Percentiles rank a stretch among this genome's conserved stretches.
Conservation (phyloP, 2,888 invertebrate genomes). For the Drosophila pegasa region DNA sequence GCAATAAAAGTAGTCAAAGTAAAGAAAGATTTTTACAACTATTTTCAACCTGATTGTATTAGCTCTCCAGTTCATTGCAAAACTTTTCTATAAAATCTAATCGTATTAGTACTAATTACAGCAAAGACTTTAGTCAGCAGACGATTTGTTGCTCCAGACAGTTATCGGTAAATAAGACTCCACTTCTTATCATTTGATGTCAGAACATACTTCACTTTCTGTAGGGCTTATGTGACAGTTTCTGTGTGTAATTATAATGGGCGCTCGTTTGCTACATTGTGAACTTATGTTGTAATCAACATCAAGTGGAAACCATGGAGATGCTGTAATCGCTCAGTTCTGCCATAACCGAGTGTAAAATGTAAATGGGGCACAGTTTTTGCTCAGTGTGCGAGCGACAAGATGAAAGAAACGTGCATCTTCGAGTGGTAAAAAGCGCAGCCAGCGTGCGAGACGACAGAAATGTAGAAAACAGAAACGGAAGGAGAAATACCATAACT, state of each 20-base stretch:
- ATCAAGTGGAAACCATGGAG: conserved; percentile 12
- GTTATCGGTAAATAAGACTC: neutral
- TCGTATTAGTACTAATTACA: neutral
- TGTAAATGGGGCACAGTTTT: conserved; percentile 65
- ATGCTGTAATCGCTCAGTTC: neutral
- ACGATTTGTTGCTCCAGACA: neutral
- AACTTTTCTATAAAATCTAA: too few relatives aligned
- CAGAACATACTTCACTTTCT: conserved; percentile 39
- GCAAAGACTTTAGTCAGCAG: neutral
- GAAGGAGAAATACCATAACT: conserved; percentile 80
- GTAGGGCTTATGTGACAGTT: conserved; percentile 43
- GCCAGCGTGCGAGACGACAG: conserved; percentile 41
- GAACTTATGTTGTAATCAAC: conserved; percentile 49
- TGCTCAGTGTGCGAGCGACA: conserved; percentile 64
- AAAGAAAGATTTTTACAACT: too few relatives aligned
- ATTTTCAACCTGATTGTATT: too few relatives aligned
- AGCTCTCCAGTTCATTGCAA: too few relatives aligned
- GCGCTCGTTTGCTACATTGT: conserved; percentile 63
- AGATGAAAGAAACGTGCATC: conserved; percentile 63
- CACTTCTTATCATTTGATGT: neutral
- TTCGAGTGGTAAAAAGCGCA: conserved; percentile 67
- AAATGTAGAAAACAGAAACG: conserved; percentile 29
- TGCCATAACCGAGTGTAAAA: conserved; percentile 43
- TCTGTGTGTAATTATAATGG: conserved; percentile 43
- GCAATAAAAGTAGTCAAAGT: too few relatives aligned